Evolutionary conservation across 2,113 vertebrate genomes (phyloP), one percentile per base, ranked within the genome.

Genomic region (Cricetomys ansorgei): DNA sequence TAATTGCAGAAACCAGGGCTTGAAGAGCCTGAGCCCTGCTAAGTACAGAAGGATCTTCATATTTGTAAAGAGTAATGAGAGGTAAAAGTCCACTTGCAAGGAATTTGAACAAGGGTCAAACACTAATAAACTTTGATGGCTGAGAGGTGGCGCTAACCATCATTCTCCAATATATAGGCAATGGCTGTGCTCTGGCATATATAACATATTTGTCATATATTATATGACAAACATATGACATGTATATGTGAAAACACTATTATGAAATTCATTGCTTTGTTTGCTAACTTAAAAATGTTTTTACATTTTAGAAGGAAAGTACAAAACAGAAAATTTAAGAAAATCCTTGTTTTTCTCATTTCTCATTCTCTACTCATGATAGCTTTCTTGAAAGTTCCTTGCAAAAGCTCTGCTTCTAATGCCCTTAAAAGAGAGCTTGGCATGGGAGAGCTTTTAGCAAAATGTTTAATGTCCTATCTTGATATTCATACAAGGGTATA

Each of bases 1-100:
- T 96, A 95, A 96, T 50, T 95, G 86, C 43, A 25, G 76, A 94
- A 96, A 34, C 88, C 73, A 75, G 77, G 48, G 65, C 77, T 17
- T 69, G 55, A 79, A 88, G 72, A 75, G 72, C 53, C 92, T 25
- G 73, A 72, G 59, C 80, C 91, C 90, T 59, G 83, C 96, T 65
- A 69, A 84, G 84, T 50, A 43, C 55, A 67, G 90, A 69, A 70
- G 57, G 64, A 45, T 34, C 77, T 59, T 79, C 77, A 2, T 37
- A 23, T 69, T 40, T 89, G 86, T 93, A 87, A 91, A 94, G 7
- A 80, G 89, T 65, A 45, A 95, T 1, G 8, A 50, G 59, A 92
- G 34, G 53, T 27, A 45, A 81, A 90, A 85, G 37, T 43, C 77
- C 50, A 13, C 59, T 57, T 57, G 10, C 64, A 25, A 37, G 72